Base-by-base conservation (phyloP, 2,797 vertebrate genomes). In the Knipowitschia caucasica region DNA sequence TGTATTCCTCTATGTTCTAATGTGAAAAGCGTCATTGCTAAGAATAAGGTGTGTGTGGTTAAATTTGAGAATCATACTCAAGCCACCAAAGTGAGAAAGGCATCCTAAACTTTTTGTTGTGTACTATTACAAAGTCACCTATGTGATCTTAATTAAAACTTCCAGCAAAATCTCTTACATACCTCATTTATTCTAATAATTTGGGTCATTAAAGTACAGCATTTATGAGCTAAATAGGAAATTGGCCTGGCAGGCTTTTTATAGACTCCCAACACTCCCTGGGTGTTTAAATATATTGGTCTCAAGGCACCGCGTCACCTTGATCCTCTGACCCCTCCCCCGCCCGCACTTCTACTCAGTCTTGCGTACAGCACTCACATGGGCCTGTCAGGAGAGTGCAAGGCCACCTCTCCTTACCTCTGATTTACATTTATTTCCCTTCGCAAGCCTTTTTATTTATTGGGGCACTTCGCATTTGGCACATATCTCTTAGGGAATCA, bases 371-470 rank as follows among this genome's bases (percentile, higher is more conserved):
- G 74, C 34, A 34, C 73, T 80, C 40, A 49, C 69, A 80, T 78
- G 65, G 51, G 77, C 69, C 78, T 85, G 80, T 86, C 78, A 80
- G 77, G 69, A 59, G 62, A 25, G 70, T 64, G 72, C 75, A 75
- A 84, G 80, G 78, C 87, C 81, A 81, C 81, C 81, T 84, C 81
- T 78, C 71, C 74, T 87, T 84, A 86, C 74, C 80, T 81, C 81
- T 88, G 80, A 89, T 91, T 91, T 89, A 85, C 86, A 89, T 89
- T 85, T 86, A 83, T 88, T 86, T 87, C 84, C 84, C 83, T 88
- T 46, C 58, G 67, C 73, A 83, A 80, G 82, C 66, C 46, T 33
- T 49, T 84, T 90, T 90, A 91, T 91, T 90, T 90, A 91, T 91
- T 88, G 83, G 83, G 80, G 81, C 87, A 85, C 86, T 91, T 88